Conservation (phyloP, 2,113 vertebrate species). For the Scomber scombrus region DNA sequence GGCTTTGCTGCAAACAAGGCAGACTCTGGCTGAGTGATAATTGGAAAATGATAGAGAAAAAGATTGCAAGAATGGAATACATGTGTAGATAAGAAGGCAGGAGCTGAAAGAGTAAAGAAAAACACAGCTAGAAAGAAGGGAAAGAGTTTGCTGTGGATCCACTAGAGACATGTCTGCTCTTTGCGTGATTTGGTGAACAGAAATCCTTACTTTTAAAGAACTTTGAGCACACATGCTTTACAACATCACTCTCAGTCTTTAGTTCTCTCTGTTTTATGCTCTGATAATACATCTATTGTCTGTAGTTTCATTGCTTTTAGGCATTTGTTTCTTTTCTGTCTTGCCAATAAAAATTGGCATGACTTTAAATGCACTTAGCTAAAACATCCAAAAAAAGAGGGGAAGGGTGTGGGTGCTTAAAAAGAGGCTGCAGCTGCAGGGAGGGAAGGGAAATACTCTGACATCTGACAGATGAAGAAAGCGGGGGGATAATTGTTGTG, state of each 20-base stretch:
- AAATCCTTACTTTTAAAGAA: not conserved
- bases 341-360: conserved; percentile 47
- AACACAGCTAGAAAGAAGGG: not conserved
- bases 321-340: conserved; percentile 36
- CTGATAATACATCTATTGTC: conserved; percentile 30
- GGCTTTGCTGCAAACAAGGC: conserved; percentile 13
- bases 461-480: conserved; percentile 59
- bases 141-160: conserved; percentile 23
- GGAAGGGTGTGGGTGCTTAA: conserved; percentile 54
- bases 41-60: conserved; percentile 56
- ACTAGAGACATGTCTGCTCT: conserved; percentile 19
- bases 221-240: not conserved
- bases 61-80: conserved; percentile 36
- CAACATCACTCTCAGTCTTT: conserved; percentile 7
- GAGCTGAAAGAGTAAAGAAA: not conserved
- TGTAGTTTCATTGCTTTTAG: conserved; percentile 24
- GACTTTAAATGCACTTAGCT: conserved; percentile 24
- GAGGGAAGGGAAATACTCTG: conserved; percentile 55
- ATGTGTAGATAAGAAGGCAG: conserved; percentile 33
- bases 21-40: conserved; percentile 46
- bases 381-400: conserved; percentile 43
- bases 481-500: conserved; percentile 62
- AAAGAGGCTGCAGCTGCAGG: conserved; percentile 70
- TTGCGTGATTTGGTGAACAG: conserved; percentile 7
- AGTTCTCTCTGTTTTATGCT: conserved; percentile 16